These are phyloP conservation scores for Synodontis membranacea DNA, from an alignment of 2,113 vertebrate genomes.

Conservation along the genomic window DNA sequence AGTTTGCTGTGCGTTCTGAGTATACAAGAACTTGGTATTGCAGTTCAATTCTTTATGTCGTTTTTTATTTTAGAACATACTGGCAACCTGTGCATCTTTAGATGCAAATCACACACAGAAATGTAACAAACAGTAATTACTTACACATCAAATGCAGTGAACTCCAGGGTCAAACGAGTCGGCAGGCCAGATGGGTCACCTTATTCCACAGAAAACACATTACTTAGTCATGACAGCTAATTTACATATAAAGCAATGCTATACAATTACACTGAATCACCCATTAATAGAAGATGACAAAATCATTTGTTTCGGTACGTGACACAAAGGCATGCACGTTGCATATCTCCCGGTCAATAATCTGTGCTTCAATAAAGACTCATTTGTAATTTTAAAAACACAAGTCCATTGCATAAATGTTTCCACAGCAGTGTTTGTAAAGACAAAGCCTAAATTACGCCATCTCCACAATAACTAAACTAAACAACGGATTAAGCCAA, in stretches of 20 bases:
- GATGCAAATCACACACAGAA: neutral
- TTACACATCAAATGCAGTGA: slow-evolving; percentile 95
- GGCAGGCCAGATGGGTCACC: slow-evolving; percentile 91
- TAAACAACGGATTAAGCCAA: neutral
- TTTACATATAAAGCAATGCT: slow-evolving; percentile 6
- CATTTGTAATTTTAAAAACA: neutral
- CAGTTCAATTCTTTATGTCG: neutral
- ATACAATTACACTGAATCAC: neutral
- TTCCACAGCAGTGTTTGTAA: neutral
- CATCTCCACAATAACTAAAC: neutral
- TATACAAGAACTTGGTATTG: neutral
- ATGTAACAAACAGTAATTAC: slow-evolving; percentile 61
- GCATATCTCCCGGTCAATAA: neutral
- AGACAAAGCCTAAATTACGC: too few relatives aligned
- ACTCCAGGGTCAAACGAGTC: slow-evolving; percentile 91
- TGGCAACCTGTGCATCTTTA: neutral
- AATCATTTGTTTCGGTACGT: neutral
- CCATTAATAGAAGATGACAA: neutral
- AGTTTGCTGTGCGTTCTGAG: neutral
- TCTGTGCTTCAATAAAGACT: neutral
- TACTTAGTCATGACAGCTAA: slow-evolving; percentile 20
- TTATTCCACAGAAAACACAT: slow-evolving; percentile 55
- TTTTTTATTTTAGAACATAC: neutral
- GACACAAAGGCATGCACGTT: neutral
- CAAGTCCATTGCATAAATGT: neutral